Evolutionary conservation across 2,113 vertebrate species (phyloP).

Genomic region (Saimiri boliviensis): DNA sequence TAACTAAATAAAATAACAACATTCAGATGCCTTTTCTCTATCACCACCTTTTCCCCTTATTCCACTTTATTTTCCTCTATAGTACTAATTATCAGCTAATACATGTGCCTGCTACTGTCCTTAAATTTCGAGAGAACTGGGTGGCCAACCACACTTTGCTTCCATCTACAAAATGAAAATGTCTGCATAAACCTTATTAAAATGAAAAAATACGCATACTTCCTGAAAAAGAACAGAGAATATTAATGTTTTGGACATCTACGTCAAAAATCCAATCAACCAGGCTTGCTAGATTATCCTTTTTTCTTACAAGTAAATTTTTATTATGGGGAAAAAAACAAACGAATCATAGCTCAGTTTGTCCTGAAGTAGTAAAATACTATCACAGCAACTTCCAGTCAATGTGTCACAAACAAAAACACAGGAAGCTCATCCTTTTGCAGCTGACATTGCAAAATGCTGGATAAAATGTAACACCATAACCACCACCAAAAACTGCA

Average conservation of each 20-base stretch:
- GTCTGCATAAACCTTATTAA: not conserved
- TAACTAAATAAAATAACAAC: not conserved
- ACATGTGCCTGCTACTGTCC: not conserved
- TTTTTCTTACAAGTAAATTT: not conserved
- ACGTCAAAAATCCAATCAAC: slow-evolving; percentile 28
- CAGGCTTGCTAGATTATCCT: not conserved
- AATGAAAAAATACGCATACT: slow-evolving; percentile 31
- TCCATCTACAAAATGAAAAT: not conserved
- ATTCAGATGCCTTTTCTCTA: not conserved
- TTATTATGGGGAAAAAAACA: not conserved
- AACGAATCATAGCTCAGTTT: not conserved
- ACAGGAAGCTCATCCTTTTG: not conserved
- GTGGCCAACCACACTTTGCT: slow-evolving; percentile 31
- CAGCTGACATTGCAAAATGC: not conserved
- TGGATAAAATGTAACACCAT: not conserved
- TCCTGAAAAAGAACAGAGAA: not conserved
- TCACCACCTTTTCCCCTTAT: not conserved
- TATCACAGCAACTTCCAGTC: not conserved
- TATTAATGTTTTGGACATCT: slow-evolving; percentile 4
- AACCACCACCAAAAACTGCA: not conserved
- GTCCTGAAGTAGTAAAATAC: slow-evolving; percentile 14
- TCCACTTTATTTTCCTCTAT: slow-evolving; percentile 6
- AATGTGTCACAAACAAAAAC: not conserved
- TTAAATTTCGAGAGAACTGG: slow-evolving; percentile 16
- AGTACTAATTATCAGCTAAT: slow-evolving; percentile 10